Base-by-base conservation (phyloP, 2,888 invertebrate species). In the Atrina japonica region DNA sequence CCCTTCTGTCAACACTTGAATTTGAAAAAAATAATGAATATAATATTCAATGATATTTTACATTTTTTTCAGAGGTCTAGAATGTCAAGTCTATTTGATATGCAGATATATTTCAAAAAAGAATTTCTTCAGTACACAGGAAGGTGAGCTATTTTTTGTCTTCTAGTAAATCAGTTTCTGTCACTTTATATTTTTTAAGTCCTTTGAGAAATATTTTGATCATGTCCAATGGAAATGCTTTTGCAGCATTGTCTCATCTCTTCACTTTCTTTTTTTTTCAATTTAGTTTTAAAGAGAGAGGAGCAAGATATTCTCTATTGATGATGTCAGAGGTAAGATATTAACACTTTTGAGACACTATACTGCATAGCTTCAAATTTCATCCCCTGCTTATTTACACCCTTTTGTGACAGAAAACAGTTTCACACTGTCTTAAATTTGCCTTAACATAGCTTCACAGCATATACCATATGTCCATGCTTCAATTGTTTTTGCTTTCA, bases 51-150 rank as follows among this genome's bases (percentile, higher is more conserved):
- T 53, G 14, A n/a, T 58, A n/a, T 14, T n/a, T 49, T 25, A n/a
- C n/a, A 11, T 21, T 29, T 35, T 25, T 49, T 66, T 35, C 91
- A 97, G 97, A 94, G 93, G 92, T 97, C 97, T 0, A 95, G 95
- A 83, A 93, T 97, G 90, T 96, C 97, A 0, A 92, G 93, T 2
- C 86, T 93, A 55, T 94, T 94, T 66, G 95, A 94, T 52, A 95
- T 97, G 94, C 95, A 97, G 40, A 93, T 98, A 77, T 98, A 94
- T 91, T 93, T 98, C 83, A 98, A 98, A 91, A 97, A 97, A 89
- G 98, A 98, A 90, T 97, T 96, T 89, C 93, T 97, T 16, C 97
- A 98, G 91, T 94, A 94, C 77, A 98, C 98, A n/a, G 98, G 98
- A 88, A 97, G 96, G 96, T 96, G 76, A 66, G 77, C n/a, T n/a